phyloP scores from a whole-genome alignment of 2,888 invertebrate species.

The Agrotis ipsilon region DNA sequence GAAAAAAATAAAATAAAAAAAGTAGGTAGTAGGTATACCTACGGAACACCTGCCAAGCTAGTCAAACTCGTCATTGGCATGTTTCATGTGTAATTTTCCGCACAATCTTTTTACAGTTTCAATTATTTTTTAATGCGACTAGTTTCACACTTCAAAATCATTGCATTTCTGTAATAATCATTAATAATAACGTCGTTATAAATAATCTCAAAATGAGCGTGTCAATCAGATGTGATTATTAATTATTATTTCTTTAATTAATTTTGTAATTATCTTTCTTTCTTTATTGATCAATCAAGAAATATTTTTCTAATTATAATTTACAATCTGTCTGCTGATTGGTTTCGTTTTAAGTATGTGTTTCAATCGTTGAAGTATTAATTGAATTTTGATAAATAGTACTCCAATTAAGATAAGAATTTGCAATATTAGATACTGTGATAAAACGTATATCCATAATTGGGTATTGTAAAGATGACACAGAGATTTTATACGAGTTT shows the following conservation, averaged over 20 bases:
- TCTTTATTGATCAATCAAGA: slow-evolving; percentile 30
- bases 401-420: background rate
- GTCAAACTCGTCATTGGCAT: background rate
- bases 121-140: slow-evolving; percentile 40
- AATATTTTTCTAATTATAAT: slow-evolving; percentile 27
- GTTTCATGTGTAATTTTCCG: slow-evolving; percentile 11
- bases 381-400: slow-evolving; percentile 19
- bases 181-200: slow-evolving; percentile 33
- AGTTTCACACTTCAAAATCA: slow-evolving; percentile 50
- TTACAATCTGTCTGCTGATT: slow-evolving; percentile 22
- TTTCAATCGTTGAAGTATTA: slow-evolving; percentile 9
- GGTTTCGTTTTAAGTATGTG: slow-evolving; percentile 10
- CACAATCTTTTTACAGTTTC: slow-evolving; percentile 40
- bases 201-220: slow-evolving; percentile 45
- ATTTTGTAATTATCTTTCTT: slow-evolving; percentile 21
- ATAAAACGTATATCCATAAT: background rate
- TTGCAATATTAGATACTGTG: background rate
- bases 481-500: background rate
- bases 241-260: slow-evolving; percentile 41
- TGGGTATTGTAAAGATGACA: background rate
- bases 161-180: slow-evolving; percentile 20
- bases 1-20: too few species aligned
- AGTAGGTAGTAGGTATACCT: too few species aligned
- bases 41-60: slow-evolving; percentile 30
- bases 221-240: slow-evolving; percentile 32